Conservation (phyloP, 2,888 invertebrate genomes). For the Platycheirus albimanus region DNA sequence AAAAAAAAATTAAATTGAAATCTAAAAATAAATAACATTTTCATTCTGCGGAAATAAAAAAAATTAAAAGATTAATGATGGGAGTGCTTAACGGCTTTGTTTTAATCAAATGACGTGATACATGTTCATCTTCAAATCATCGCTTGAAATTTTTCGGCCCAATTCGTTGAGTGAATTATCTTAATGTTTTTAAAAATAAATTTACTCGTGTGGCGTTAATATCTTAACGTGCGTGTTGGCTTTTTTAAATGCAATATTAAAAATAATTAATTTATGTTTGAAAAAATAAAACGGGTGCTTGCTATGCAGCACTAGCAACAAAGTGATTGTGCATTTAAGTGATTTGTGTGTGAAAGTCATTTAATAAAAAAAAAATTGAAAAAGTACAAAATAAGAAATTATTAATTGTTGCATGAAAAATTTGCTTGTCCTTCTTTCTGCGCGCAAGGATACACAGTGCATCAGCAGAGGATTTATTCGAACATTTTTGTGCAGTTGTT, state of each 20-base stretch:
- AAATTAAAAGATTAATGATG: constrained; percentile 24
- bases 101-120: constrained; percentile 45
- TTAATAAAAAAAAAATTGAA: neutral
- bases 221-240: neutral
- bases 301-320: neutral
- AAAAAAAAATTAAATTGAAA: constrained; percentile 4
- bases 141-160: neutral
- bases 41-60: neutral
- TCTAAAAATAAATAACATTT: constrained; percentile 1
- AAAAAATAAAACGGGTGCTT: neutral
- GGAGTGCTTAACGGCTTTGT: constrained; percentile 46
- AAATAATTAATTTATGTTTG: neutral
- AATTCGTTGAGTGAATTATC: constrained; percentile 23
- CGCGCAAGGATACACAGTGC: constrained; percentile 29
- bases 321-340: constrained; percentile 1
- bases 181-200: constrained; percentile 34
- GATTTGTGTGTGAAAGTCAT: neutral
- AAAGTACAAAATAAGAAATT: constrained; percentile 21
- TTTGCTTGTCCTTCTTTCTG: constrained; percentile 11
- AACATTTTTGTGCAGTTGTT: neutral
- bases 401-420: constrained; percentile 46
- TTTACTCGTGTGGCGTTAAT: neutral
- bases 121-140: constrained; percentile 1
- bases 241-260: neutral
- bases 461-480: constrained; percentile 19